A percentile compares a stretch with the other conserved stretches of the same genome.
Conservation (phyloP, 2,888 invertebrate genomes). For the Thecocarcelia acutangulata region DNA sequence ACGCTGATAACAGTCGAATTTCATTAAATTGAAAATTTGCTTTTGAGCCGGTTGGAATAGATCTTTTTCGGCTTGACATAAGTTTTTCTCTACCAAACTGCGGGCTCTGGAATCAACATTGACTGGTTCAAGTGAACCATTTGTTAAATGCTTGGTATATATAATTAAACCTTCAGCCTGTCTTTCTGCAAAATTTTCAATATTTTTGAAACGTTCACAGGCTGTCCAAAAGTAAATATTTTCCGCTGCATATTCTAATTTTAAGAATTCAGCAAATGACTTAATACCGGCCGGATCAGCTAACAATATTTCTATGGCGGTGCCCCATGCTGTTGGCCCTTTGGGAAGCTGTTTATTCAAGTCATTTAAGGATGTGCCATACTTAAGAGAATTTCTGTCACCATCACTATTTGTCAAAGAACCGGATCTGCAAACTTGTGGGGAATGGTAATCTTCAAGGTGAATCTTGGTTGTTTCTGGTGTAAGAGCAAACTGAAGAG, state of each 20-base stretch:
- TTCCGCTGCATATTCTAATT: slow-evolving; percentile 98
- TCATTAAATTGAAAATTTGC: slow-evolving; percentile 99
- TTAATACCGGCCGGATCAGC: slow-evolving; percentile 94
- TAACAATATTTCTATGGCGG: slow-evolving; percentile 93
- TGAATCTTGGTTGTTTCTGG: slow-evolving; percentile 45
- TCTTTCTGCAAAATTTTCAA: slow-evolving; percentile 84
- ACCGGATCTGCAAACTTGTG: slow-evolving; percentile 45
- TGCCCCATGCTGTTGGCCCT: slow-evolving; percentile 90
- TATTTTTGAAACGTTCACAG: slow-evolving; percentile 91
- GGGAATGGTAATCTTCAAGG: slow-evolving; percentile 10
- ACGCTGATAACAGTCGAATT: slow-evolving; percentile 98
- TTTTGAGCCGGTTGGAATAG: slow-evolving; percentile 93
- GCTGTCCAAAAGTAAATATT: slow-evolving; percentile 98
- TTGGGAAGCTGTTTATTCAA: slow-evolving; percentile 49
- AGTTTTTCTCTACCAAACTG: slow-evolving; percentile 85
- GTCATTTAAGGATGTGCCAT: slow-evolving; percentile 32
- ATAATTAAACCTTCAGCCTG: slow-evolving; percentile 88
- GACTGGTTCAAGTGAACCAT: slow-evolving; percentile 94
- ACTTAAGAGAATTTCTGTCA: slow-evolving; percentile 78
- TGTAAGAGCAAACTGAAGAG: slow-evolving; percentile 77
- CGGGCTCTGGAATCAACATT: slow-evolving; percentile 97
- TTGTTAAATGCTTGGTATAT: slow-evolving; percentile 92
- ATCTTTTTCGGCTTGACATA: slow-evolving; percentile 84
- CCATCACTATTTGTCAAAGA: slow-evolving; percentile 72
- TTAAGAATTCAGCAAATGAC: slow-evolving; percentile 95